A percentile compares a stretch with the other conserved stretches of the same genome.
Conservation (phyloP, 2,888 invertebrate species). For the Serripes groenlandicus region DNA sequence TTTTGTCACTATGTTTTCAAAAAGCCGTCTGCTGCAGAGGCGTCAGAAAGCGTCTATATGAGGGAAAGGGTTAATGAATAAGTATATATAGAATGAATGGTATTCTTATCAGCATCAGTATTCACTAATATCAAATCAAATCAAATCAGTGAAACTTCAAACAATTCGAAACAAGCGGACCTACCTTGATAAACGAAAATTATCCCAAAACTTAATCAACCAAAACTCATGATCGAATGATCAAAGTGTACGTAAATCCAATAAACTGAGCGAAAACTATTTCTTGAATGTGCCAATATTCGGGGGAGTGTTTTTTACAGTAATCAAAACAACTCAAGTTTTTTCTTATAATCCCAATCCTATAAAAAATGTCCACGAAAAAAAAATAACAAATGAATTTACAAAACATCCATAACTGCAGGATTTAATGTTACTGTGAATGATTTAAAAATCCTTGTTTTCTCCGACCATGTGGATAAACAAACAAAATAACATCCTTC, state of each 20-base stretch:
- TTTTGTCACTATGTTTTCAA: too few relatives aligned
- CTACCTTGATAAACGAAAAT: conserved; percentile 20
- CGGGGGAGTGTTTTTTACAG: conserved; percentile 13
- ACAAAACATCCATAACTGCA: too few relatives aligned
- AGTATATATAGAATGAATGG: background rate
- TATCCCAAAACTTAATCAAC: conserved; percentile 18
- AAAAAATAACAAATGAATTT: too few relatives aligned
- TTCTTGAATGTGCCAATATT: conserved; percentile 8
- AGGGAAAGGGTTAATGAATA: background rate
- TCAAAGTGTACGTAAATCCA: conserved; percentile 21
- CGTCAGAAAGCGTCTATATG: too few relatives aligned
- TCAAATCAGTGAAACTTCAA: conserved; percentile 21
- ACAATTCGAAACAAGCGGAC: conserved; percentile 3
- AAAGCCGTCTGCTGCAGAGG: too few relatives aligned
- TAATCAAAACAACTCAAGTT: conserved; percentile 8
- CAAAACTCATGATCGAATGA: conserved; percentile 6
- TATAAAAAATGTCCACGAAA: too few relatives aligned
- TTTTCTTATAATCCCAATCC: too few relatives aligned
- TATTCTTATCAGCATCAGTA: conserved; percentile 10
- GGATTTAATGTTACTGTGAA: too few relatives aligned
- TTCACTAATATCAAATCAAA: conserved; percentile 21
- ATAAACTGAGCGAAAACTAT: conserved; percentile 21
- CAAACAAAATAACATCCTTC: too few relatives aligned
- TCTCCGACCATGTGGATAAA: too few relatives aligned
- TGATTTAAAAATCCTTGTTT: too few relatives aligned